These are phyloP conservation scores for Galagoides demidoff DNA, from an alignment of 2,797 vertebrate genomes.

Conservation along the genomic window DNA sequence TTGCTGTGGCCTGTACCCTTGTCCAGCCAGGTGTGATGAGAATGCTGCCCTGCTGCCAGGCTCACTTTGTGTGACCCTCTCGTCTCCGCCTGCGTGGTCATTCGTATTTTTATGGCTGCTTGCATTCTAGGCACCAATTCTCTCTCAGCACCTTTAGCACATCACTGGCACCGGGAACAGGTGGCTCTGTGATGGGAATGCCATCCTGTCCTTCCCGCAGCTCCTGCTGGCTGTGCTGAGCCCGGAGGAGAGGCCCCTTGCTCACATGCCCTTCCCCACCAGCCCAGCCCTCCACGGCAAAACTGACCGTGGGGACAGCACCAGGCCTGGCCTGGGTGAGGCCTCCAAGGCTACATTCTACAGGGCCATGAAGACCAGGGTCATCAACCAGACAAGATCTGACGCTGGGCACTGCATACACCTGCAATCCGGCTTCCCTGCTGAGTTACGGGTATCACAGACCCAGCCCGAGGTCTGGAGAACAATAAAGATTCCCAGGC, in stretches of 20 bases:
- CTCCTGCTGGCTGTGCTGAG: not conserved
- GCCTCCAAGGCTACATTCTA: rapidly evolving
- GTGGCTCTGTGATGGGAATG: not conserved
- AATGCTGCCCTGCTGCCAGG: not conserved
- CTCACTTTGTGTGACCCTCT: not conserved
- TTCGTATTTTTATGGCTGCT: not conserved
- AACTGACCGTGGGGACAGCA: too few species aligned
- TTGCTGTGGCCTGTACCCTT: not conserved
- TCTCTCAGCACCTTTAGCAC: not conserved
- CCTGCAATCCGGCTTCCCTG: rapidly evolving
- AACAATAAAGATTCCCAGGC: not conserved
- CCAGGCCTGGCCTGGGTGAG: not conserved
- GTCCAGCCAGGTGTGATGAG: rapidly evolving
- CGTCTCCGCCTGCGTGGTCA: rapidly evolving
- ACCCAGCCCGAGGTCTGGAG: rapidly evolving
- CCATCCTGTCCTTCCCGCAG: not conserved
- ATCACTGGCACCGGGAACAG: not conserved
- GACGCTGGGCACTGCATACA: rapidly evolving
- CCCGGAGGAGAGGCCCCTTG: not conserved
- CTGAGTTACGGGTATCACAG: not conserved
- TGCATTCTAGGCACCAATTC: not conserved
- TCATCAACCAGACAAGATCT: not conserved
- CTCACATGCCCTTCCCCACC: not conserved
- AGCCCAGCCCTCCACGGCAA: rapidly evolving
- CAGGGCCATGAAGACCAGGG: not conserved